These are phyloP conservation scores for Malacosoma neustria DNA, from an alignment of 2,888 invertebrate genomes.

Conservation along the genomic window DNA sequence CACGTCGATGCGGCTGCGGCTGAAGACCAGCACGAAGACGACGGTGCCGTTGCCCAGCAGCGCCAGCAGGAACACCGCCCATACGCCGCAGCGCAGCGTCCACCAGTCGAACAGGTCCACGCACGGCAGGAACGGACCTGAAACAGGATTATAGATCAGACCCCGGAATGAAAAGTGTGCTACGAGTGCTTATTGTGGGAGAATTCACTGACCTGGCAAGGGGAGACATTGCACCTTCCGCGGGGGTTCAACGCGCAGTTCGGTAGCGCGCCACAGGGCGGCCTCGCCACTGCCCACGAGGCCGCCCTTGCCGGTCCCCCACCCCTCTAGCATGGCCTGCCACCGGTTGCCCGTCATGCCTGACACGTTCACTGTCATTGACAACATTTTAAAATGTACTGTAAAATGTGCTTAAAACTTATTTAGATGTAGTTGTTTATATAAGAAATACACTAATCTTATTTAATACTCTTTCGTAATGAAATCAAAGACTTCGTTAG, in stretches of 20 bases:
- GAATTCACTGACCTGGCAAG: constrained; percentile 82
- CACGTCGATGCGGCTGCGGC: constrained; percentile 95
- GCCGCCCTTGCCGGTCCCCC: constrained; percentile 21
- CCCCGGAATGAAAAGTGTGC: no score
- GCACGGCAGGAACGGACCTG: constrained; percentile 95
- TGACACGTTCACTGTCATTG: constrained; percentile 35
- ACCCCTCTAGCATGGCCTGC: constrained; percentile 24
- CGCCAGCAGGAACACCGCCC: constrained; percentile 96
- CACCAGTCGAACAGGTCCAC: constrained; percentile 98
- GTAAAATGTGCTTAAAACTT: no score
- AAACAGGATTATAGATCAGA: no score
- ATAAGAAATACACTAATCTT: no score
- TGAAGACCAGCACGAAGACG: constrained; percentile 93
- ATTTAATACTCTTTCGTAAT: no score
- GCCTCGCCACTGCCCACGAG: constrained; percentile 17
- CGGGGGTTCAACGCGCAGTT: constrained; percentile 21
- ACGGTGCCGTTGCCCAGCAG: constrained; percentile 97
- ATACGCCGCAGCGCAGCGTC: constrained; percentile 96
- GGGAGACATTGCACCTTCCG: constrained; percentile 85
- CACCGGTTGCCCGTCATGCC: constrained; percentile 26
- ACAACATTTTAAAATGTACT: background rate
- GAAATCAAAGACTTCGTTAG: no score
- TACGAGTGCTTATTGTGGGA: no score
- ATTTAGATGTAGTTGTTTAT: no score
- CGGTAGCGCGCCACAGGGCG: constrained; percentile 24